phyloP scores from a whole-genome alignment of 1,140 invertebrate species.

The Eubasilissa regina region DNA sequence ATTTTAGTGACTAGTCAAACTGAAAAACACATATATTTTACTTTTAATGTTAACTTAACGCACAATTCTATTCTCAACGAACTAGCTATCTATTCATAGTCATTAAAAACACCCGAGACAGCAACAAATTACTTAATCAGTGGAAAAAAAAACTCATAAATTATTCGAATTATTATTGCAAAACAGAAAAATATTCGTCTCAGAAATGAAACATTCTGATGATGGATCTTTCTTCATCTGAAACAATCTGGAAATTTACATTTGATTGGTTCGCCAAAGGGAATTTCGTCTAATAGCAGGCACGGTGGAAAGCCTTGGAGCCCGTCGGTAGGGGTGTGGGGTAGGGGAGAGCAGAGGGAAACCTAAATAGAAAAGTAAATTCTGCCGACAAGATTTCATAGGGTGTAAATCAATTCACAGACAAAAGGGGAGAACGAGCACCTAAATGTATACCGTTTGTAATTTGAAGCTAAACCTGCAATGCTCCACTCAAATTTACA shows the following conservation, averaged over 20 bases:
- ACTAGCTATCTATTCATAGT: too few species aligned
- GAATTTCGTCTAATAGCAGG: not conserved
- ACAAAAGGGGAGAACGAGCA: conserved; percentile 43
- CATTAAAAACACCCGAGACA: too few species aligned
- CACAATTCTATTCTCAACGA: too few species aligned
- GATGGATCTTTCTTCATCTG: not conserved
- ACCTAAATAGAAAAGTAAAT: conserved; percentile 50
- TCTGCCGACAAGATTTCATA: conserved; percentile 35
- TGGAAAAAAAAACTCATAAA: too few species aligned
- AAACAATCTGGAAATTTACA: not conserved
- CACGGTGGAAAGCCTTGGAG: conserved; percentile 1
- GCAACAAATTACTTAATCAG: too few species aligned
- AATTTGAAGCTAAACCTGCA: too few species aligned
- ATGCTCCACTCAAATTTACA: too few species aligned
- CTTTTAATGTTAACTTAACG: too few species aligned
- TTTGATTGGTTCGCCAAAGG: conserved; percentile 3
- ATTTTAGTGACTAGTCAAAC: too few species aligned
- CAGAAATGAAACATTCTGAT: not conserved
- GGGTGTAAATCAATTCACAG: conserved; percentile 56
- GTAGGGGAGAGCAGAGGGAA: conserved; percentile 3
- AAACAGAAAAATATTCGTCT: too few species aligned
- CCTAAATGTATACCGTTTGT: conserved; percentile 1
- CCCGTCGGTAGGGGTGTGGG: not conserved
- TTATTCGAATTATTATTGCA: too few species aligned
- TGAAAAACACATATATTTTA: too few species aligned